Evolutionary conservation across 2,888 invertebrate species (phyloP).

Genomic region (Eilema sororculum): DNA sequence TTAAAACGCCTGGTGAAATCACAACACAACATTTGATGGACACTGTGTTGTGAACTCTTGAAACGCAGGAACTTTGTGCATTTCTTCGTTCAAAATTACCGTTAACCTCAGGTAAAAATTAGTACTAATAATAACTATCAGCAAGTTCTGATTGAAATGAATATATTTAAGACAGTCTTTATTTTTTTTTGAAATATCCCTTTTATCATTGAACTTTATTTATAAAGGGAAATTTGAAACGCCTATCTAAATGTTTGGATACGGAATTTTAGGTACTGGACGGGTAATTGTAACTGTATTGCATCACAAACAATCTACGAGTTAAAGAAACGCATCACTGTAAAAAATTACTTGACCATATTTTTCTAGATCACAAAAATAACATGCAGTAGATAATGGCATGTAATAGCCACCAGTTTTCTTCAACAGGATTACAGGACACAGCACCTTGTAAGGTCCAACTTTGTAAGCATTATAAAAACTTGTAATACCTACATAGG

Average conservation of each 20-base stretch:
- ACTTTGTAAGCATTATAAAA: slow-evolving; percentile 38
- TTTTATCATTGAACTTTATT: background rate
- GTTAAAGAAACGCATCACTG: background rate
- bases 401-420: background rate
- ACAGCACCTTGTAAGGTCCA: slow-evolving; percentile 35
- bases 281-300: background rate
- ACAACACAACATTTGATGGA: background rate
- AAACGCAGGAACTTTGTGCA: background rate
- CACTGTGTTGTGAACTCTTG: background rate
- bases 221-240: background rate
- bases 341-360: background rate
- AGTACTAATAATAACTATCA: background rate
- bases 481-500: slow-evolving; percentile 37
- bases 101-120: background rate
- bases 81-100: background rate
- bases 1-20: background rate
- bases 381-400: background rate
- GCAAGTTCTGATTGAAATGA: background rate
- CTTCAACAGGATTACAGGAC: slow-evolving; percentile 23
- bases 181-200: no score
- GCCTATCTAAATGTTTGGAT: background rate
- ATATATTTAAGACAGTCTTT: fast-evolving
- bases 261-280: background rate
- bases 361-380: background rate
- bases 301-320: background rate